phyloP scores from a whole-genome alignment of 1,140 invertebrate genomes.

The Zaprionus gabonicus region DNA sequence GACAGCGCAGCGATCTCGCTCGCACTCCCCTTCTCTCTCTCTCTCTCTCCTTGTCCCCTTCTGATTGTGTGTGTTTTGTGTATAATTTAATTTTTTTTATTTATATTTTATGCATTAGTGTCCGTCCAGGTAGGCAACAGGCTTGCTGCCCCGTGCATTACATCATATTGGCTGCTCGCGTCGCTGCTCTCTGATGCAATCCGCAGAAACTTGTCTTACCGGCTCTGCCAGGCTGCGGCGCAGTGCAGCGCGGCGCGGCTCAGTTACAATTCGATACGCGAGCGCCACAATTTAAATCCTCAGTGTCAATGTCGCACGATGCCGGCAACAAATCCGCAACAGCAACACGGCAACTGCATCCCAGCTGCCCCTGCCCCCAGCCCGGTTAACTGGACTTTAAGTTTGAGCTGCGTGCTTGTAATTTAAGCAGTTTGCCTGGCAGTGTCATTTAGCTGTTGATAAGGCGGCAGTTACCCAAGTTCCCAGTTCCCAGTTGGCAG shows the following conservation, averaged over 20 bases:
- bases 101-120: conserved; percentile 56
- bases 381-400: conserved; percentile 57
- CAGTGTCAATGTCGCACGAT: conserved; percentile 75
- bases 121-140: conserved; percentile 26
- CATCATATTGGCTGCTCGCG: conserved; percentile 63
- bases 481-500: conserved; percentile 1
- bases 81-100: conserved; percentile 27
- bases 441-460: conserved; percentile 78
- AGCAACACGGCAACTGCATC: conserved; percentile 1
- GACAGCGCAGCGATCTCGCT: conserved; percentile 10
- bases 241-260: conserved; percentile 12
- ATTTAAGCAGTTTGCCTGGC: conserved; percentile 67
- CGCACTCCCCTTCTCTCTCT: neutral
- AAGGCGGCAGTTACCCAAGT: conserved; percentile 51
- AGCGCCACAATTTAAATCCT: conserved; percentile 79
- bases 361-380: neutral
- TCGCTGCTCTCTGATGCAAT: conserved; percentile 67
- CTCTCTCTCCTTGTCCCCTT: neutral
- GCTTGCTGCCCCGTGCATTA: conserved; percentile 57
- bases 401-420: conserved; percentile 69
- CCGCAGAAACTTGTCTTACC: conserved; percentile 78
- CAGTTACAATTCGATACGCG: conserved; percentile 77
- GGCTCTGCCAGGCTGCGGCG: conserved; percentile 28
- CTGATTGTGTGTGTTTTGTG: conserved; percentile 1
- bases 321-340: conserved; percentile 23